A percentile compares a stretch with the other conserved stretches of the same genome.
Evolutionary conservation across 2,888 invertebrate genomes (phyloP).

Genomic region (Andrena camellia): DNA sequence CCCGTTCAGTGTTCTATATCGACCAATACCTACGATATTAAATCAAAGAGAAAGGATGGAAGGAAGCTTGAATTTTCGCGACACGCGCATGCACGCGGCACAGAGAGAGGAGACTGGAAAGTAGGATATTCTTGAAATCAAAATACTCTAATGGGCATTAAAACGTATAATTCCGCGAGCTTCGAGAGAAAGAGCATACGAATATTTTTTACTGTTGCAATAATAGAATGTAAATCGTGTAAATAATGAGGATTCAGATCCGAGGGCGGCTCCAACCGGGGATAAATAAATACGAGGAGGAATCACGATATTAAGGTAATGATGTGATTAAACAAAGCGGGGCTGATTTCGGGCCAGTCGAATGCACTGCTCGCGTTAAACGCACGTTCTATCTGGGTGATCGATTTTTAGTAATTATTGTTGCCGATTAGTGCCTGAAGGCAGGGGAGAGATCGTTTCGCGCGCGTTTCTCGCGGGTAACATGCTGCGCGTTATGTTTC

Average conservation of each 20-base stretch:
- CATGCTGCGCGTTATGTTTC: not conserved
- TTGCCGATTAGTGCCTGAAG: conserved; percentile 76
- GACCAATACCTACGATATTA: conserved; percentile 10
- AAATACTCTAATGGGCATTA: conserved; percentile 59
- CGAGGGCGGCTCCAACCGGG: not conserved
- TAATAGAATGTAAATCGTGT: conserved; percentile 36
- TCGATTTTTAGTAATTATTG: conserved; percentile 60
- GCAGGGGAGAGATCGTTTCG: conserved; percentile 68
- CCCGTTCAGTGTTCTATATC: not conserved
- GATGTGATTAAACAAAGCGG: not conserved
- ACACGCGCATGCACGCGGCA: conserved; percentile 16
- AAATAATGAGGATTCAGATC: not conserved
- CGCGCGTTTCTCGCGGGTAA: conserved; percentile 33
- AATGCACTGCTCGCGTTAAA: not conserved
- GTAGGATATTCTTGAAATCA: conserved; percentile 44
- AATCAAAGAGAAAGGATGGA: not conserved
- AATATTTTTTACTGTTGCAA: conserved; percentile 59
- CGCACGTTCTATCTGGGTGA: conserved; percentile 44
- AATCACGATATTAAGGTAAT: conserved; percentile 7
- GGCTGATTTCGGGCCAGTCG: conserved; percentile 6
- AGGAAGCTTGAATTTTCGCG: conserved; percentile 16
- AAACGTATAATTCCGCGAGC: conserved; percentile 35
- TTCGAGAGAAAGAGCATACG: conserved; percentile 26
- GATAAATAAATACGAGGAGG: not conserved
- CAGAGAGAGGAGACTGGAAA: conserved; percentile 42